phyloP scores from a whole-genome alignment of 2,113 vertebrate genomes.

The Eublepharis macularius region DNA sequence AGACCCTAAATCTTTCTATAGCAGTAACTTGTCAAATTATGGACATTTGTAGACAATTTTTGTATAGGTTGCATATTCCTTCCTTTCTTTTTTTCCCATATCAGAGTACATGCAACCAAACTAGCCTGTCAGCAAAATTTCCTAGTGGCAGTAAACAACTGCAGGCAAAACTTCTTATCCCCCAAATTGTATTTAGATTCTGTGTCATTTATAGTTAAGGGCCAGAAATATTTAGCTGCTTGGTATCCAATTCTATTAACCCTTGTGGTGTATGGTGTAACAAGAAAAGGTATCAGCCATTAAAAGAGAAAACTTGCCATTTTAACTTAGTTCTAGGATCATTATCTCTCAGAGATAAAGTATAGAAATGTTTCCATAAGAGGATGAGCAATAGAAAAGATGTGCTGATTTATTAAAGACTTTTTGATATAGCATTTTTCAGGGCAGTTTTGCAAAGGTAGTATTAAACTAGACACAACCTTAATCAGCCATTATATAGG shows the following conservation, averaged over 20 bases:
- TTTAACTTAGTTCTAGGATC: conserved; percentile 19
- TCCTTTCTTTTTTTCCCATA: conserved; percentile 1
- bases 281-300: background rate
- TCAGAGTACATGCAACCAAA: background rate
- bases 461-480: background rate
- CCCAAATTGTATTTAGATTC: conserved; percentile 40
- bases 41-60: conserved; percentile 30
- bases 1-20: conserved; percentile 34
- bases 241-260: conserved; percentile 9
- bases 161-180: conserved; percentile 49
- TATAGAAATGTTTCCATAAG: background rate
- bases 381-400: background rate
- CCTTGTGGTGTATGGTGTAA: conserved; percentile 33
- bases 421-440: background rate
- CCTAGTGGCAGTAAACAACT: conserved; percentile 38
- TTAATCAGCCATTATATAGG: background rate
- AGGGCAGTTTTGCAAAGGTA: background rate
- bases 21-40: conserved; percentile 31
- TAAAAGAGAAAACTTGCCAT: conserved; percentile 28
- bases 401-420: background rate
- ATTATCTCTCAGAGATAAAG: conserved; percentile 38
- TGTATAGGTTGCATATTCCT: conserved; percentile 26
- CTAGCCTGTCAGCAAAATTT: conserved; percentile 58
- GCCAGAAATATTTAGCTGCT: conserved; percentile 9
- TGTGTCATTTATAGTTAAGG: conserved; percentile 42